Percentiles rank a stretch among this genome's conserved stretches.
Conservation (phyloP, 2,797 vertebrate species). For the Petrocephalus sullivani region DNA sequence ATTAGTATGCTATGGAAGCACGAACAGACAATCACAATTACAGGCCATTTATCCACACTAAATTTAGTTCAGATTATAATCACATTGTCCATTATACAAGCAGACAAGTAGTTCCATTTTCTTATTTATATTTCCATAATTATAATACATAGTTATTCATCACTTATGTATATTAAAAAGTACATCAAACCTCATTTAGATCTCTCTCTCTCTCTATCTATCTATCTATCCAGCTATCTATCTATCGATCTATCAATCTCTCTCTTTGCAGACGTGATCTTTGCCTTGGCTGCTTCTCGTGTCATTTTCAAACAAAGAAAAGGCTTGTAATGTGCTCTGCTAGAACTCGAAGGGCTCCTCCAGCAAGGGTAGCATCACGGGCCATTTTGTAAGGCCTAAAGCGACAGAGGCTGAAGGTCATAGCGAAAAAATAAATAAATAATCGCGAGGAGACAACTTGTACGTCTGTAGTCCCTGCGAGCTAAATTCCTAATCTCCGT, state of each 20-base stretch:
- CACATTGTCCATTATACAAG: too few relatives aligned
- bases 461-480: not conserved
- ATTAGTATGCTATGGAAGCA: not conserved
- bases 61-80: too few relatives aligned
- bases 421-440: not conserved
- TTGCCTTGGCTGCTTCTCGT: not conserved
- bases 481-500: not conserved
- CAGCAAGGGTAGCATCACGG: not conserved
- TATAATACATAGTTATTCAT: not conserved
- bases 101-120: not conserved
- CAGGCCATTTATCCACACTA: too few relatives aligned
- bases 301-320: not conserved
- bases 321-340: not conserved
- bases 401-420: not conserved
- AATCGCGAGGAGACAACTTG: not conserved
- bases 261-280: too few relatives aligned
- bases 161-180: not conserved
- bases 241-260: too few relatives aligned
- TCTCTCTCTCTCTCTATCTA: too few relatives aligned
- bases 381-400: not conserved
- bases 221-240: too few relatives aligned
- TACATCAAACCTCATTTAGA: too few relatives aligned
- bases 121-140: not conserved
- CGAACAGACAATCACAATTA: not conserved
- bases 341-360: not conserved